Conservation (phyloP, 2,113 vertebrate genomes). For the Xerus inauris region DNA sequence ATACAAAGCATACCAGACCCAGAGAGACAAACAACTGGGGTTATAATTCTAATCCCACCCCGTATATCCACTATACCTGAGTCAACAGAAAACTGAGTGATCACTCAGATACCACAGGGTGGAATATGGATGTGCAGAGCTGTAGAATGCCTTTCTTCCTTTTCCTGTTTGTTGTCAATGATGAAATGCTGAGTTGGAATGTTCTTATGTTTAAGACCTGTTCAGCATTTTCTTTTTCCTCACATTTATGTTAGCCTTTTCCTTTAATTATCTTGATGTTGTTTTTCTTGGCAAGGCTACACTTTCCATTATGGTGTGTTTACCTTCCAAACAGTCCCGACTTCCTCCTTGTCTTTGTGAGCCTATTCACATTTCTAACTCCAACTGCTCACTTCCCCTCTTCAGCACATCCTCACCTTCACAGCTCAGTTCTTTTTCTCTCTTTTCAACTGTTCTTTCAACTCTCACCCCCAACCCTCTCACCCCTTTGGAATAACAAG, state of each 20-base stretch:
- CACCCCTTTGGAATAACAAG: conserved; percentile 85
- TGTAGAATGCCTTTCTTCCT: conserved; percentile 62
- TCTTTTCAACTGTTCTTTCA: conserved; percentile 80
- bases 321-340: conserved; percentile 75
- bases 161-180: conserved; percentile 80
- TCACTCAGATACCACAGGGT: conserved; percentile 17
- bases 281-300: conserved; percentile 82
- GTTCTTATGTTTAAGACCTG: conserved; percentile 70
- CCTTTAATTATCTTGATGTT: conserved; percentile 84
- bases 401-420: conserved; percentile 76
- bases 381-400: conserved; percentile 67
- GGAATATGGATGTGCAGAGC: conserved; percentile 29
- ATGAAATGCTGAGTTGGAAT: conserved; percentile 65
- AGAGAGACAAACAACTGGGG: conserved; percentile 54
- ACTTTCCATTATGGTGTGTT: conserved; percentile 80
- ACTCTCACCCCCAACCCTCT: conserved; percentile 81
- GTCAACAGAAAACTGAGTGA: conserved; percentile 70
- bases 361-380: conserved; percentile 77
- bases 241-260: conserved; percentile 77
- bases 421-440: conserved; percentile 79
- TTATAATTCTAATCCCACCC: conserved; percentile 58
- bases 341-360: conserved; percentile 82
- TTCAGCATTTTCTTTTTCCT: conserved; percentile 79
- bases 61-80: conserved; percentile 56
- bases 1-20: not conserved